Base-by-base conservation (phyloP, 2,113 vertebrate species). In the Cololabis saira region DNA sequence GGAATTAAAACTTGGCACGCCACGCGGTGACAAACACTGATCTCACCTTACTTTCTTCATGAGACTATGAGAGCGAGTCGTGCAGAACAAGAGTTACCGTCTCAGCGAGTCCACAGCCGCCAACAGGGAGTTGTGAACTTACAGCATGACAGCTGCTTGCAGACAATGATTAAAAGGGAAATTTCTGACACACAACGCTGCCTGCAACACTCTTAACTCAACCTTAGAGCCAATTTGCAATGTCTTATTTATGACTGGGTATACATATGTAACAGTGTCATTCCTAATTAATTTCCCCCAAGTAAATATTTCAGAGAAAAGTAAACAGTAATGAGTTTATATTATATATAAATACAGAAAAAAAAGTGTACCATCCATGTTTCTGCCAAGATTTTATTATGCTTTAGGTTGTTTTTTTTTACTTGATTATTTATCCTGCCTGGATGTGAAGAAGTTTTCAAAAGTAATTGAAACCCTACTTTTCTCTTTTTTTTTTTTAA, bases 271-370 rank as follows among this genome's bases (percentile, higher is more conserved):
- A 30, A 48, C 27, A 19, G 24, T 54, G 73, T 67, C 18, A 56
- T 65, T 53, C 24, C 52, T 6, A 61, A 19, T 74, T 78, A 53
- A 69, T 78, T 78, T 73, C 44, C 65, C 57, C 24, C 41, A 72
- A 66, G 70, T 19, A 49, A 79, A 71, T 62, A 68, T 72, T 80
- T 70, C 41, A 68, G 13, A 51, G 19, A 57, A 40, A 53, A 19
- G 59, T 47, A 54, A 37, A 40, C 4, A 51, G 5, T 12, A 9
- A 7, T 9, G 6, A 37, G 33, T 37, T 37, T 37, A 37, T 4
- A 27, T 2, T n/a, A 27, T 27, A 3, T 27, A 27, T 27, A 5
- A 27, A 27, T 27, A n/a, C n/a, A n/a, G n/a, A n/a, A n/a, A n/a
- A n/a, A n/a, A 8, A 30, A 8, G 30, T 30, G 30, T 30, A 37